Evolutionary conservation across 2,113 vertebrate genomes (phyloP), one percentile per base, ranked within the genome.

Genomic region (Gavialis gangeticus): DNA sequence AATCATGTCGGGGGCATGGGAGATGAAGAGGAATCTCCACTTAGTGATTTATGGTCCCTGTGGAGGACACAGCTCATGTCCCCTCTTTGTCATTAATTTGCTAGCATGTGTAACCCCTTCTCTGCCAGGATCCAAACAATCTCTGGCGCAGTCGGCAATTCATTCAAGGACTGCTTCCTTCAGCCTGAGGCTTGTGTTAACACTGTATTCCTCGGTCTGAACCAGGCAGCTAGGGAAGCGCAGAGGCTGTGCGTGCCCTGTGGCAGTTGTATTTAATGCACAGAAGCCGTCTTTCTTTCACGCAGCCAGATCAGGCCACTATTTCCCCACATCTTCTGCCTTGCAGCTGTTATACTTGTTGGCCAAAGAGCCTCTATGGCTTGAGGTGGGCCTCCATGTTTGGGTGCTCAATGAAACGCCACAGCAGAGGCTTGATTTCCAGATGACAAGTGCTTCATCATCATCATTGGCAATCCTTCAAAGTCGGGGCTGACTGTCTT

Each of bases 191-290:
- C 24, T 79, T 82, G 15, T 73, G 54, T 6, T 18, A 73, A 25
- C 0, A 1, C 3, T n/a, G 16, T 2, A 75, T 34, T 12, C 12
- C 62, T 27, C 25, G 4, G 12, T 25, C 60, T 62, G 21, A 62
- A 25, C 24, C 60, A 24, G 60, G 46, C 46, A 62, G 60, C 60
- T 25, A 25, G 60, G 13, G 60, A 13, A 25, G 24, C 46, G 46
- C 46, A 9, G 37, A 7, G 60, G 21, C 60, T 62, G 60, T 21
- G 24, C 16, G 28, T 15, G 3, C 27, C 13, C 25, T 24, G 27
- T 15, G 13, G 4, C 7, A 5, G 6, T 64, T 15, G 6, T 28
- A 27, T 64, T 64, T 64, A 21, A 24, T 28, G 12, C 28, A 6
- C 63, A 24, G 25, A 64, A 28, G 63, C 46, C 46, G 46, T 8